Conservation (phyloP, 2,888 invertebrate species). For the Archips crataeganus region DNA sequence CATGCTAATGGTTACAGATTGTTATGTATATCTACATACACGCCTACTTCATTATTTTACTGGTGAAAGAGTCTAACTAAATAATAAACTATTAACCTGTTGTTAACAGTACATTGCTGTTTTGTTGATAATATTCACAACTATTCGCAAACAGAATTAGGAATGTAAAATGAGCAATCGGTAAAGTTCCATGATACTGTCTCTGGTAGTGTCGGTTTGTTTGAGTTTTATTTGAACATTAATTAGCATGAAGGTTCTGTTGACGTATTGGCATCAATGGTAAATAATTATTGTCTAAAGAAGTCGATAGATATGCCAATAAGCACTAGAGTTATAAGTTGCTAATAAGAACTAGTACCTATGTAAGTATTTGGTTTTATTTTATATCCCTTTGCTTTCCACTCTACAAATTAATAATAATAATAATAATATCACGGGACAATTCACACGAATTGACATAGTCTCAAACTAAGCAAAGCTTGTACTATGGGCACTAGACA, state of each 20-base stretch:
- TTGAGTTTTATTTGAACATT: conserved; percentile 53
- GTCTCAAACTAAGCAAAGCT: too few relatives aligned
- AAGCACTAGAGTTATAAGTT: conserved; percentile 15
- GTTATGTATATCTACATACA: conserved; percentile 4
- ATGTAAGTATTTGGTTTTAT: neutral
- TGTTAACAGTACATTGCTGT: conserved; percentile 44
- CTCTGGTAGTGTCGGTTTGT: conserved; percentile 24
- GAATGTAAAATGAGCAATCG: conserved; percentile 43
- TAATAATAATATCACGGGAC: too few relatives aligned
- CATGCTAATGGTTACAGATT: conserved; percentile 25
- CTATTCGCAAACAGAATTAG: conserved; percentile 26
- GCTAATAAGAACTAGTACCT: neutral
- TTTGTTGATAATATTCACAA: conserved; percentile 24
- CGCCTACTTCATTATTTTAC: neutral
- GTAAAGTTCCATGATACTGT: conserved; percentile 50
- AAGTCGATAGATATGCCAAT: conserved; percentile 41
- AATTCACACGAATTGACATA: too few relatives aligned
- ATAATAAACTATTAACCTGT: neutral
- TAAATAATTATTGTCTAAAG: conserved; percentile 46
- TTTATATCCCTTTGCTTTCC: neutral
- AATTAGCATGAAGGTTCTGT: conserved; percentile 54
- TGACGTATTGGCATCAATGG: conserved; percentile 47
- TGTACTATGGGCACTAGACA: too few relatives aligned
- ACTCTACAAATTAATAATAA: neutral
- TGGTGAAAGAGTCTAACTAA: neutral